Evolutionary conservation across 64 coral and sea anemone species (phyloP).

Genomic region (Pocillopora damicornis): DNA sequence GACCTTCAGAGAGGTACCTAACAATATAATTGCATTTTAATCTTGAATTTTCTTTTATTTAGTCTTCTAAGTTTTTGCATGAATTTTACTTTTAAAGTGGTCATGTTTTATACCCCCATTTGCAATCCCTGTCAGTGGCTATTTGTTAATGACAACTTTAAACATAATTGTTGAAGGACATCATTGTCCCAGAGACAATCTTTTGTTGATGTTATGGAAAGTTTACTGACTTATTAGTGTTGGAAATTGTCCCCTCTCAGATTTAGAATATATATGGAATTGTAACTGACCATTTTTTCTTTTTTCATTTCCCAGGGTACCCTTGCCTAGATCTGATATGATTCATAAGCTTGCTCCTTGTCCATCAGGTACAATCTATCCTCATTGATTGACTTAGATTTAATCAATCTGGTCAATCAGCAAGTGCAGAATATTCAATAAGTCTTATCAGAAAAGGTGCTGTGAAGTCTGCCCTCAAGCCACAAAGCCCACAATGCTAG

Average conservation of each 20-base stretch:
- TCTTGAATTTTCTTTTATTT: too few species aligned
- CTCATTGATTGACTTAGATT: too few species aligned
- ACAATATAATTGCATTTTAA: neutral
- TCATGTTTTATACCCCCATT: too few species aligned
- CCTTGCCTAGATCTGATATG: constrained; percentile 80
- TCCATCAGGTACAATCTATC: constrained; percentile 19
- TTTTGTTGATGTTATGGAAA: neutral
- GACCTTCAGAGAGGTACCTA: constrained; percentile 18
- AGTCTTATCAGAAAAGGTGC: too few species aligned
- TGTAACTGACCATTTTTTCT: neutral
- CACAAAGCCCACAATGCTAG: too few species aligned
- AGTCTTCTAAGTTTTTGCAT: neutral
- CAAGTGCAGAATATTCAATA: too few species aligned
- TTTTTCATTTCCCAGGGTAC: constrained; percentile 24
- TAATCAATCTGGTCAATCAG: neutral
- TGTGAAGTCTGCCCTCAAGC: too few species aligned
- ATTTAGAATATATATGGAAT: neutral
- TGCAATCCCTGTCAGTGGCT: too few species aligned
- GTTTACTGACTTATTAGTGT: neutral
- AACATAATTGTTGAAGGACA: too few species aligned
- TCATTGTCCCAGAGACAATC: neutral
- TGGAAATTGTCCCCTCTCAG: too few species aligned
- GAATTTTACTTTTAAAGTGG: too few species aligned
- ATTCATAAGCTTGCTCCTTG: constrained; percentile 59
- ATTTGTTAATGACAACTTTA: too few species aligned